These are phyloP conservation scores for Bombus soroeensis DNA, from an alignment of 1,140 invertebrate species.

Conservation along the genomic window DNA sequence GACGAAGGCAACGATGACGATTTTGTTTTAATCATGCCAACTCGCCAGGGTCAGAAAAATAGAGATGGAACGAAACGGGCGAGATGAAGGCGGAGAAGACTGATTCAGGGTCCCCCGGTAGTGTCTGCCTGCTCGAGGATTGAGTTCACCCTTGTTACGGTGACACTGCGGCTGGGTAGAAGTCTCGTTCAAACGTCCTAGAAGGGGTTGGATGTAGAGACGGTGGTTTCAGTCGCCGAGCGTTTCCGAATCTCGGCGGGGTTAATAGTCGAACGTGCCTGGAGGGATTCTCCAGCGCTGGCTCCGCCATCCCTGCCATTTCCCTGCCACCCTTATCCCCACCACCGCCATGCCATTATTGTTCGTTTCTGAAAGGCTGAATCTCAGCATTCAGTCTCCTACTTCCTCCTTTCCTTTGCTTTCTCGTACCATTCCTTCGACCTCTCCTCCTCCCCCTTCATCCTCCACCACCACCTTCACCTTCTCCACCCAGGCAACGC, in stretches of 20 bases:
- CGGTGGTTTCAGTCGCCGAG: slow-evolving; percentile 63
- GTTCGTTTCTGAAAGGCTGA: slow-evolving; percentile 61
- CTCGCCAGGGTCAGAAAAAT: slow-evolving; percentile 34
- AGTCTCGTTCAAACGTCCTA: slow-evolving; percentile 61
- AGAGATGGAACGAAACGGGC: background rate
- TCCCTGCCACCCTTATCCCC: background rate
- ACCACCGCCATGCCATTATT: slow-evolving; percentile 50
- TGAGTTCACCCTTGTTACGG: slow-evolving; percentile 65
- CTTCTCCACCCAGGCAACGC: background rate
- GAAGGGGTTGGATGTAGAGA: slow-evolving; percentile 62
- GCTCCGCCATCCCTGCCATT: slow-evolving; percentile 7
- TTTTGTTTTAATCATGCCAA: slow-evolving; percentile 64
- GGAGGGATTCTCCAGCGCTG: slow-evolving; percentile 58
- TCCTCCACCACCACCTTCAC: no score
- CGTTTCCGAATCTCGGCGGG: slow-evolving; percentile 71
- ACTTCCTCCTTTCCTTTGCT: slow-evolving; percentile 40
- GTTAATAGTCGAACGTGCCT: slow-evolving; percentile 75
- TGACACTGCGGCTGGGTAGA: slow-evolving; percentile 46
- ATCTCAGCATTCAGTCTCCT: slow-evolving; percentile 56
- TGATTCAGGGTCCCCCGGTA: slow-evolving; percentile 7
- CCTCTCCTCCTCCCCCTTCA: background rate
- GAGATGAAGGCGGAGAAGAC: slow-evolving; percentile 24
- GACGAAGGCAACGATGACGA: slow-evolving; percentile 39
- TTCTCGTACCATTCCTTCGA: background rate
- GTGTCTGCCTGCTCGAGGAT: slow-evolving; percentile 49